Evolutionary conservation across 2,888 invertebrate species (phyloP), one percentile per base, ranked within the genome.

Genomic region (Proisotoma minuta): DNA sequence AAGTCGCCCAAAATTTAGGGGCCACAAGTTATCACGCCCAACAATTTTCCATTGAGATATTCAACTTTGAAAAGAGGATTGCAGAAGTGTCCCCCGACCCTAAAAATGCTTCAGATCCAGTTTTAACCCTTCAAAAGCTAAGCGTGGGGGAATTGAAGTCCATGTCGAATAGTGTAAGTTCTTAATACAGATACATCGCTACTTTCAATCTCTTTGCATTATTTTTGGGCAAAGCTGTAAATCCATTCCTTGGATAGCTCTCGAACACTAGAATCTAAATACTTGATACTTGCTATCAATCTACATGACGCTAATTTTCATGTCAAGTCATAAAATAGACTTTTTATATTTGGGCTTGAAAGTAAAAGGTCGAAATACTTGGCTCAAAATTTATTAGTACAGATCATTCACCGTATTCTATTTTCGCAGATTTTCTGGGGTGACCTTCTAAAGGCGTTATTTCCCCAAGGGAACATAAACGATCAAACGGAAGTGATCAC

Each of bases 11-110:
- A 60, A 75, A 78, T 18, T 74, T 83, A 61, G 80, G 80, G 28
- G 80, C 79, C 1, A 78, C 80, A 1, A 60, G 57, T 20, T 34
- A 47, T 2, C 79, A 79, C 56, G 82, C 83, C 0, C 75, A 76
- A 2, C 77, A 77, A 64, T 83, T 82, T 75, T 79, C 81, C 24
- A 78, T 79, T 15, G 81, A 82, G 68, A 79, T 83, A 63, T 82
- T 81, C 71, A 78, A 78, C 65, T 83, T 82, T 73, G 83, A 84
- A 74, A 81, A 80, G 74, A 75, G 83, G 27, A 78, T 84, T 10
- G 82, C 82, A 0, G 81, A 82, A 75, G 77, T 81, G 10, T 80
- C 79, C 5, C 82, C 82, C 0, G 75, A 76, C 58, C 70, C 74
- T 18, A 72, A 66, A 15, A 75, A 75, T 15, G 62, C 78, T 49